Evolutionary conservation across 2,797 vertebrate species (phyloP), one percentile per base, ranked within the genome.

Genomic region (Odontamblyopus lacepedii): DNA sequence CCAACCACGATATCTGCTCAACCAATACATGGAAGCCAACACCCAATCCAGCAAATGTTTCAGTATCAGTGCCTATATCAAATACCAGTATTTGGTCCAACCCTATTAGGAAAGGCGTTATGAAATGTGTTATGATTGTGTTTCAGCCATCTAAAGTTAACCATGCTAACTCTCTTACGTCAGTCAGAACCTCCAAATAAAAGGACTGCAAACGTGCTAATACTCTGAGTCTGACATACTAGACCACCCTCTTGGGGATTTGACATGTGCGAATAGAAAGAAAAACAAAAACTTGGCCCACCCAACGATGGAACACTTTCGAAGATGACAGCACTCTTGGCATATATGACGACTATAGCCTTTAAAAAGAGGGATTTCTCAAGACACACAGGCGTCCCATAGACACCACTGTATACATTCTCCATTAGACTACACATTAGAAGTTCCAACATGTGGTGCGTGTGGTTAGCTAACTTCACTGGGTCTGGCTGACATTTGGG

Each of bases 221-320:
- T 48, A 48, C 79, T 65, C 80, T 64, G 78, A 48, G 78, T 65
- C 80, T 64, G 78, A 78, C 76, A 76, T 85, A 76, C 6, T 56
- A 67, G 78, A 64, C 80, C 75, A 83, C 70, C 69, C 80, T 79
- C 77, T 50, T 78, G 81, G 73, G 78, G 75, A 77, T 85, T 85
- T 76, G 83, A 91, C 89, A 88, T 44, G 82, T 90, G 88, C 79
- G 77, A 91, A 89, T 76, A 83, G 71, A 79, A 85, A 86, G 83
- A 81, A 89, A 95, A 92, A 91, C 71, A 82, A 82, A 59, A 91
- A 89, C 85, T 88, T 70, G 55, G 73, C 91, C 94, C 93, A 94
- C 92, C 93, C 92, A 93, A 85, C 76, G 81, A 85, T 80, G 90
- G 92, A 95, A 92, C 71, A 79, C 81, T 79, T 79, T 78, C 77